Conservation (phyloP, 2,797 vertebrate species). For the Gymnothorax reevesii region DNA sequence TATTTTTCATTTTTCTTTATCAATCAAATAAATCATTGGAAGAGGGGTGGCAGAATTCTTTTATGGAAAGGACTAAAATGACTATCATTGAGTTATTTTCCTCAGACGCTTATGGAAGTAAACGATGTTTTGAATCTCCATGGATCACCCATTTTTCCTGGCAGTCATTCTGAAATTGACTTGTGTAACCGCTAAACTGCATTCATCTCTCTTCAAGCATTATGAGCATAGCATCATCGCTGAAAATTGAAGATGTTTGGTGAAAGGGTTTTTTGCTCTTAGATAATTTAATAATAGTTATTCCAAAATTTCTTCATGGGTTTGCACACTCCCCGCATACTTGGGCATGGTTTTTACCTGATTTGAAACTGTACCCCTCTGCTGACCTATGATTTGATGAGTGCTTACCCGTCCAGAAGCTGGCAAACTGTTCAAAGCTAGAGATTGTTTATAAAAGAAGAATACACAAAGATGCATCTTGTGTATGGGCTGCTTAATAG, state of each 20-base stretch:
- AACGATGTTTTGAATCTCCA: background rate
- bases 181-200: background rate
- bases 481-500: background rate
- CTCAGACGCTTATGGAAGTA: background rate
- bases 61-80: background rate
- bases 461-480: background rate
- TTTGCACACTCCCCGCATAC: background rate
- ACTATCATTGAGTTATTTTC: background rate
- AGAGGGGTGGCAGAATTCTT: background rate
- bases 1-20: background rate
- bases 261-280: background rate
- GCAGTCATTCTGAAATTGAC: background rate
- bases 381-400: background rate
- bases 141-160: background rate
- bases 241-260: background rate
- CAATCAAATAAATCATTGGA: constrained; percentile 19
- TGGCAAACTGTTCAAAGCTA: background rate
- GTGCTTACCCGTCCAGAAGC: background rate
- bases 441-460: background rate
- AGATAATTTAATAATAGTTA: background rate
- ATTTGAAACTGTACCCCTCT: background rate
- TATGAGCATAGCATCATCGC: background rate
- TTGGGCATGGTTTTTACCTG: background rate
- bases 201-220: background rate
- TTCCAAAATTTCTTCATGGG: background rate